These are phyloP conservation scores for Rhodinocichla rosea DNA, from an alignment of 2,113 vertebrate genomes.

Conservation along the genomic window DNA sequence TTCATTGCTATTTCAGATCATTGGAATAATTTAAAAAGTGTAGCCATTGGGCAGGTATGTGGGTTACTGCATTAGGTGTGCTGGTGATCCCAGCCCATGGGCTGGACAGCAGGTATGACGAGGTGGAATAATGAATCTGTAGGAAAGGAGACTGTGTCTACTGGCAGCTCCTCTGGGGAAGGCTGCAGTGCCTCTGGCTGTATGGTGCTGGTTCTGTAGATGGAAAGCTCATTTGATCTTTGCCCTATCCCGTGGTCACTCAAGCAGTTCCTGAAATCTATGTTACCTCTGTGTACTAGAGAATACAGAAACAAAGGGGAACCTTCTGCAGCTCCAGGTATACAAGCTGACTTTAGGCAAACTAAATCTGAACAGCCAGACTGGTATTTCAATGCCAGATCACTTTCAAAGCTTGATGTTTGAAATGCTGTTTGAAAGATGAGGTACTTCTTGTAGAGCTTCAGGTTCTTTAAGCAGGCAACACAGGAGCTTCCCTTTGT, in stretches of 20 bases:
- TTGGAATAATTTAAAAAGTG: not conserved
- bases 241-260: not conserved
- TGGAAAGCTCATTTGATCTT: not conserved
- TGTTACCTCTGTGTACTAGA: not conserved
- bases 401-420: not conserved
- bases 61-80: not conserved
- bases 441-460: not conserved
- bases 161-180: not conserved
- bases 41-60: not conserved
- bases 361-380: not conserved
- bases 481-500: not conserved
- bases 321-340: not conserved
- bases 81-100: not conserved
- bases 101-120: rapidly evolving
- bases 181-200: not conserved
- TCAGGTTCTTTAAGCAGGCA: not conserved
- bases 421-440: not conserved
- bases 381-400: not conserved
- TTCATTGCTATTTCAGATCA: not conserved
- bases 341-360: not conserved
- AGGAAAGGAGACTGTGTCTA: not conserved
- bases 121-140: not conserved
- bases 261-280: not conserved
- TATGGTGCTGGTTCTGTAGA: not conserved
- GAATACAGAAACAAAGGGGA: not conserved